These are phyloP conservation scores for Actenoides lindsayi DNA, from an alignment of 2,113 vertebrate species.

Conservation along the genomic window DNA sequence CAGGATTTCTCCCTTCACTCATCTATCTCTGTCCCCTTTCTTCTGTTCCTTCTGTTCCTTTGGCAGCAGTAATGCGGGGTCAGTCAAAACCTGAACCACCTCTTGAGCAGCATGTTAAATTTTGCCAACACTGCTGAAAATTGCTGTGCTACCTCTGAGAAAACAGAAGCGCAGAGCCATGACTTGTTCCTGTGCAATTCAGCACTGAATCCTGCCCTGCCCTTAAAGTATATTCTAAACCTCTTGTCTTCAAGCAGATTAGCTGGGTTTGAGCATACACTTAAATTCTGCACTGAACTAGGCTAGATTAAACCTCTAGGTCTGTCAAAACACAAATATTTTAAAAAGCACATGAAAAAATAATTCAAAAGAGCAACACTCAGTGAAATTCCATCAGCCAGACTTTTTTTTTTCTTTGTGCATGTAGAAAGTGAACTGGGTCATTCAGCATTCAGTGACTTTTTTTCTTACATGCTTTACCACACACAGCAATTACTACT, in stretches of 20 bases:
- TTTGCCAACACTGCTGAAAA: not conserved
- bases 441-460: not conserved
- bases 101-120: not conserved
- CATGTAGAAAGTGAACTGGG: constrained; percentile 7
- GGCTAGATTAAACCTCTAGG: not conserved
- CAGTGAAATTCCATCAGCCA: constrained; percentile 3
- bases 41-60: not conserved
- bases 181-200: not conserved
- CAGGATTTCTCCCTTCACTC: not conserved
- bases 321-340: not conserved
- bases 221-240: not conserved
- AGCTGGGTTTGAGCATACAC: not conserved
- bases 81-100: not conserved
- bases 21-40: not conserved
- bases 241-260: not conserved
- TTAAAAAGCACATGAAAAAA: not conserved
- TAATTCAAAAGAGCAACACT: not conserved
- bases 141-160: not conserved
- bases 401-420: not conserved
- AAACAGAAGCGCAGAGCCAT: not conserved
- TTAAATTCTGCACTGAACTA: constrained; percentile 23
- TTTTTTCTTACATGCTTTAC: constrained; percentile 11
- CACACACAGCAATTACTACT: not conserved
- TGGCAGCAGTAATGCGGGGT: not conserved
- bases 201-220: not conserved